phyloP scores from a whole-genome alignment of 2,113 vertebrate species.

The Istiophorus platypterus region DNA sequence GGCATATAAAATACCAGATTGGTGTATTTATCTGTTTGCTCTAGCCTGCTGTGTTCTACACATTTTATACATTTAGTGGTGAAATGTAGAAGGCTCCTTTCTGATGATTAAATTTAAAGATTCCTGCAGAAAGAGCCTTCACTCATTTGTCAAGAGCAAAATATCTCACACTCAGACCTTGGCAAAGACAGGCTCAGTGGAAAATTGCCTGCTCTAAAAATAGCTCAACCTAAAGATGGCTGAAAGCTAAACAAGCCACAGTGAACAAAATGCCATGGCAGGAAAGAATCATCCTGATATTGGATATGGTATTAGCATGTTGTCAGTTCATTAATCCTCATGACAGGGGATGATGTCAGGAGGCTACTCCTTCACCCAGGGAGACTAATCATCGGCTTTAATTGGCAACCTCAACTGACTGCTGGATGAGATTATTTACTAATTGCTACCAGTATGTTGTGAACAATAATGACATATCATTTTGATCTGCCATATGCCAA shows the following conservation, averaged over 20 bases:
- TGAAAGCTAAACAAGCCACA: slow-evolving; percentile 55
- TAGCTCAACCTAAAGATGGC: slow-evolving; percentile 60
- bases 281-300: slow-evolving; percentile 3
- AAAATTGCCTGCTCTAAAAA: slow-evolving; percentile 71
- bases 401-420: not conserved
- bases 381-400: not conserved
- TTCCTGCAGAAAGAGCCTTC: slow-evolving; percentile 11
- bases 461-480: no score
- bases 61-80: slow-evolving; percentile 10
- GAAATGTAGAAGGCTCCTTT: not conserved
- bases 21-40: slow-evolving; percentile 4
- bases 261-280: slow-evolving; percentile 46
- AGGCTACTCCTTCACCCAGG: not conserved
- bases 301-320: not conserved
- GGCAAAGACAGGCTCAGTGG: slow-evolving; percentile 16
- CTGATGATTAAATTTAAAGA: slow-evolving; percentile 43
- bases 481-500: no score
- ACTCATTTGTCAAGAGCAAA: slow-evolving; percentile 41
- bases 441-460: not conserved
- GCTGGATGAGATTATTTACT: not conserved
- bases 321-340: not conserved
- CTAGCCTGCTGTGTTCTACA: not conserved
- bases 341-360: not conserved
- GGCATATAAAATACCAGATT: not conserved
- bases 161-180: slow-evolving; percentile 49